phyloP scores from a whole-genome alignment of 2,113 vertebrate genomes.

The Aspidoscelis tigris region DNA sequence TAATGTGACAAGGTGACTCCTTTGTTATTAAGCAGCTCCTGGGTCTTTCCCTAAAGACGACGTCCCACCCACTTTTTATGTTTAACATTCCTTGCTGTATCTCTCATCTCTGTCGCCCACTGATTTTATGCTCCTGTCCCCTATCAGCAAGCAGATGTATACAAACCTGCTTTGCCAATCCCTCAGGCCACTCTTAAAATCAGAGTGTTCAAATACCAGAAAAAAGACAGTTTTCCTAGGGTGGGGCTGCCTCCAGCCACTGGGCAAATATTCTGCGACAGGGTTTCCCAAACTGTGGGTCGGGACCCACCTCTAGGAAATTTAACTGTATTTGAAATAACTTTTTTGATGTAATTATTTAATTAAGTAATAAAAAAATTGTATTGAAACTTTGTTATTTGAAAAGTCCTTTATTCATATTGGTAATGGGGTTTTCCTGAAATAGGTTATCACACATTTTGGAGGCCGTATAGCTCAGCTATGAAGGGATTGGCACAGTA shows the following conservation, averaged over 20 bases:
- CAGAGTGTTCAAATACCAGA: neutral
- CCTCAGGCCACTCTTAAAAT: neutral
- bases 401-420: too few relatives aligned
- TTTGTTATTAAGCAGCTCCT: neutral
- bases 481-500: too few relatives aligned
- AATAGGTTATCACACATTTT: too few relatives aligned
- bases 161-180: neutral
- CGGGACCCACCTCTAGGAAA: too few relatives aligned
- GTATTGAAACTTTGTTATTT: too few relatives aligned
- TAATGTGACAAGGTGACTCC: slow-evolving; percentile 9
- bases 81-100: neutral
- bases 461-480: too few relatives aligned
- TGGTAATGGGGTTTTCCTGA: too few relatives aligned
- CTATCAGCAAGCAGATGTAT: neutral
- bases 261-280: too few relatives aligned
- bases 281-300: too few relatives aligned
- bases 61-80: neutral
- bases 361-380: too few relatives aligned
- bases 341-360: too few relatives aligned
- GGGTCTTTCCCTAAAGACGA: neutral
- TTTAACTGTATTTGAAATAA: too few relatives aligned
- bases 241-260: neutral
- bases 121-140: neutral
- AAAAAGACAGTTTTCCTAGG: neutral
- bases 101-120: neutral